Percentiles rank a stretch among this genome's conserved stretches.
Evolutionary conservation across 2,113 vertebrate species (phyloP).

Genomic region (Python bivittatus): DNA sequence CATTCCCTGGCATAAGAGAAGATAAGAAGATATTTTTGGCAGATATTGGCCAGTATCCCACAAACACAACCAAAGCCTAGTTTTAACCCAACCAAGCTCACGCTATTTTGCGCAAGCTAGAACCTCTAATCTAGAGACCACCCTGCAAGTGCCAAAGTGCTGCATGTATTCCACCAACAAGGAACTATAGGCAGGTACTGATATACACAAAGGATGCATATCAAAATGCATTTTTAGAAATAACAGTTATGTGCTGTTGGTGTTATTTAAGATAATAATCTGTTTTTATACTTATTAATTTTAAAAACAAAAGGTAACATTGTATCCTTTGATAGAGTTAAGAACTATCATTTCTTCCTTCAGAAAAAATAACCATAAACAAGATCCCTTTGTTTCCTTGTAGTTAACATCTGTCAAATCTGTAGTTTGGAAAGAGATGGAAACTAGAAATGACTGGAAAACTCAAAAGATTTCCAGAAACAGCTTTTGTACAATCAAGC

Average conservation of each 20-base stretch:
- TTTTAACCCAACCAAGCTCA: background rate
- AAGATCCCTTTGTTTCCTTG: background rate
- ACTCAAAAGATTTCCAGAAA: background rate
- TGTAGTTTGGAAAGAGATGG: background rate
- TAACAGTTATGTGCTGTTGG: accelerated
- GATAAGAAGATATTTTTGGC: too few relatives aligned
- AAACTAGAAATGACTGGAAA: background rate
- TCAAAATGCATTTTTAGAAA: background rate
- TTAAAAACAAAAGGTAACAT: background rate
- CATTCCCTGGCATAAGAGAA: too few relatives aligned
- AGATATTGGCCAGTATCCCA: background rate
- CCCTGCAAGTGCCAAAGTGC: background rate
- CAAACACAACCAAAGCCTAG: background rate
- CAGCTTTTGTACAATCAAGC: background rate
- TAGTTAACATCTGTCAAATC: conserved; percentile 1
- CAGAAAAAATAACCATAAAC: conserved; percentile 2
- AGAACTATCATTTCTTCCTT: background rate
- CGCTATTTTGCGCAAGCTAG: background rate
- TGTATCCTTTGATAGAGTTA: background rate
- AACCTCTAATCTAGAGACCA: background rate
- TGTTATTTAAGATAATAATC: background rate
- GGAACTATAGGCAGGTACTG: background rate
- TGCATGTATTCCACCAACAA: background rate
- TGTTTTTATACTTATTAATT: background rate
- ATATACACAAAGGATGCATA: background rate